phyloP scores from a whole-genome alignment of 2,113 vertebrate genomes.

The Meles meles region DNA sequence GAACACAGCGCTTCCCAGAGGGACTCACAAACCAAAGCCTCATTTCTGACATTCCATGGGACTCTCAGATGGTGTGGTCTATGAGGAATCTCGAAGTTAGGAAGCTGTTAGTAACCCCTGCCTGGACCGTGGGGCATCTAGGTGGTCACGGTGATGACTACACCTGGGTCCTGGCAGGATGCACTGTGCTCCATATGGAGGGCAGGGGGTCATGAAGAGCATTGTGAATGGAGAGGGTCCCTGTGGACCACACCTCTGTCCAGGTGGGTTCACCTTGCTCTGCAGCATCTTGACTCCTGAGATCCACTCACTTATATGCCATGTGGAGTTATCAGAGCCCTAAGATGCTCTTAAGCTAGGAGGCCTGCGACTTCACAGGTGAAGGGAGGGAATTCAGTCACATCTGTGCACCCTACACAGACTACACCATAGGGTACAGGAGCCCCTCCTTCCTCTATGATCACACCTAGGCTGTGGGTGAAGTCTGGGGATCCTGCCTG shows the following conservation, averaged over 20 bases:
- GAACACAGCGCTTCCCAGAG: background rate
- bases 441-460: accelerated
- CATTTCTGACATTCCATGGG: background rate
- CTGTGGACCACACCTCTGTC: accelerated
- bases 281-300: background rate
- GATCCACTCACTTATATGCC: background rate
- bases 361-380: background rate
- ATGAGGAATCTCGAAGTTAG: background rate
- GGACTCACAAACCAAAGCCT: background rate
- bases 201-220: background rate
- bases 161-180: accelerated
- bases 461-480: background rate
- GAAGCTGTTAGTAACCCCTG: background rate
- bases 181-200: too few species aligned
- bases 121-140: background rate
- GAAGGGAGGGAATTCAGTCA: too few species aligned
- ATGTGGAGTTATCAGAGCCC: background rate
- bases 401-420: background rate
- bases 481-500: background rate
- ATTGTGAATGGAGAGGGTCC: background rate
- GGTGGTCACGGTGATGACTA: background rate
- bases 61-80: background rate
- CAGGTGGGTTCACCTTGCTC: accelerated
- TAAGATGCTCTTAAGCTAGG: too few species aligned
- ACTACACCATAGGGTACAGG: accelerated